A percentile compares a stretch with the other conserved stretches of the same genome.
Evolutionary conservation across 92 coral and sea anemone genomes (phyloP).

Genomic region (Porites lobata): DNA sequence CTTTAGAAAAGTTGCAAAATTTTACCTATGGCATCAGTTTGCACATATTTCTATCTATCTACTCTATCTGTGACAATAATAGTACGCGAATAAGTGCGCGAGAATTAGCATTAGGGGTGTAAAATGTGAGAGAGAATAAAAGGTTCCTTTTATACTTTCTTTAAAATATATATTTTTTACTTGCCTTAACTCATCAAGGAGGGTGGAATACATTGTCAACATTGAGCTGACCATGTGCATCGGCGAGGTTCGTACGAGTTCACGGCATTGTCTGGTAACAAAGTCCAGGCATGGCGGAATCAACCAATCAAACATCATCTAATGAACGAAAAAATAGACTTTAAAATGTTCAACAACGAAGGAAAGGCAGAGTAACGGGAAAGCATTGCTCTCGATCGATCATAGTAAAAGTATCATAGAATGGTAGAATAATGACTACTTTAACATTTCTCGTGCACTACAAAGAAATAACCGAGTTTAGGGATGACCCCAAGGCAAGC

Average conservation of each 20-base stretch:
- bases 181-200: constrained; percentile 95
- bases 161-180: not conserved
- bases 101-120: no score
- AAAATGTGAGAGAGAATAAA: no score
- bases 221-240: constrained; percentile 94
- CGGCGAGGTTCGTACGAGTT: constrained; percentile 91
- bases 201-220: constrained; percentile 84
- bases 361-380: not conserved
- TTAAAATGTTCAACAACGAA: no score
- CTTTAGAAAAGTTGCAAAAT: no score
- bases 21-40: no score
- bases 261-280: constrained; percentile 85
- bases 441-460: no score
- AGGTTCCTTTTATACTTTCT: not conserved
- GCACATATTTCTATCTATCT: no score
- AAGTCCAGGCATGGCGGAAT: constrained; percentile 92
- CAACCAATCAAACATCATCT: constrained; percentile 99
- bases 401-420: not conserved
- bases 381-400: not conserved
- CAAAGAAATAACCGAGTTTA: no score
- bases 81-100: no score
- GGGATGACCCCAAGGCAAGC: no score
- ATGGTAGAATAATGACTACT: no score
- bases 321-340: not conserved
- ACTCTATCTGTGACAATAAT: no score